Base-by-base conservation (phyloP, 37 sponge, comb jelly and placozoan genomes). In the Sycon ciliatum region DNA sequence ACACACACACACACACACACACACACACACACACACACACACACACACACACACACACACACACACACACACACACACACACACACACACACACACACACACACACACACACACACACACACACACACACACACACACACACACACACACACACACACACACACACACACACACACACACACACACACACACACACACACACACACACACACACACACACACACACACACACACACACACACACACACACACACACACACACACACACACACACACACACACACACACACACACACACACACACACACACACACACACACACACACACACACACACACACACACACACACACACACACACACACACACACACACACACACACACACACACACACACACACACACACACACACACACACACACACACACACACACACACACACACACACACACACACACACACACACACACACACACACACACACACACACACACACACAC, bases 1-100 rank as follows among this genome's bases (percentile, higher is more conserved):
- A 42, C 49, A 42, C 49, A 42, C 49, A 42, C 49, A 42, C 49
- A 42, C 49, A 42, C 49, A 42, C 49, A 42, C 49, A 42, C 49
- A 42, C 49, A 42, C 49, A 42, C 49, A 42, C 49, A 42, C 49
- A 42, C 49, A 42, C 49, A 42, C 49, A 42, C 49, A 42, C 49
- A 42, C 49, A 42, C 49, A 42, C 49, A 42, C 49, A 42, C 49
- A 42, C 49, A 42, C 49, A 42, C 49, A 42, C 49, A 42, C 49
- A 42, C 49, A 42, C 49, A 42, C 49, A 42, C 49, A 42, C 49
- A 42, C 49, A 42, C 49, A 42, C 49, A 42, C 49, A 42, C 49
- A 42, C 49, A 42, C 49, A 42, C 49, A 42, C 49, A 42, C 49
- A 42, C 49, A 42, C 49, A 42, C 49, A 42, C 49, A 42, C 49